A percentile compares a stretch with the other conserved stretches of the same genome.
phyloP scores from a whole-genome alignment of 2,888 invertebrate genomes.

The Phyllotreta striolata region DNA sequence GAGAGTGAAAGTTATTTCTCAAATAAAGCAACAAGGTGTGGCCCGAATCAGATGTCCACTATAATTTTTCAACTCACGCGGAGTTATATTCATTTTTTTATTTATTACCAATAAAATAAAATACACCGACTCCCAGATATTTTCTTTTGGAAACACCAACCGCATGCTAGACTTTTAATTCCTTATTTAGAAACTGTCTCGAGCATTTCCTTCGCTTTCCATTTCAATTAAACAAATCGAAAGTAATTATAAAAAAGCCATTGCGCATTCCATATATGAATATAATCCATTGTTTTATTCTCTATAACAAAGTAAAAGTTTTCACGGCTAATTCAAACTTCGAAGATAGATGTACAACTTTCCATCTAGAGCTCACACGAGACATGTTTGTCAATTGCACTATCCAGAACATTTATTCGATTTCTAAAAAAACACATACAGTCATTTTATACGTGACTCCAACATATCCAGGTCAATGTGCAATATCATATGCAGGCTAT shows the following conservation, averaged over 20 bases:
- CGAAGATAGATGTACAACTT: conserved; percentile 2
- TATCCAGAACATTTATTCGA: conserved; percentile 27
- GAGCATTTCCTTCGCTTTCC: neutral
- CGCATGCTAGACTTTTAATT: neutral
- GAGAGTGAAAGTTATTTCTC: conserved; percentile 35
- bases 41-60: conserved; percentile 20
- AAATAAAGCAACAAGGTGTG: conserved; percentile 33
- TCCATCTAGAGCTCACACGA: conserved; percentile 17
- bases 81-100: conserved; percentile 10
- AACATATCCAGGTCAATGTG: neutral
- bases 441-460: conserved; percentile 24
- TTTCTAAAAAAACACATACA: conserved; percentile 16
- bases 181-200: neutral
- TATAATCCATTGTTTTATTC: conserved; percentile 10
- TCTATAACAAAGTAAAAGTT: conserved; percentile 34
- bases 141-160: neutral
- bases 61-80: conserved; percentile 21
- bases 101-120: neutral
- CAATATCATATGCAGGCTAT: too few species aligned
- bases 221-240: neutral
- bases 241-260: conserved; percentile 2
- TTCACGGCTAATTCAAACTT: conserved; percentile 8
- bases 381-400: conserved; percentile 10
- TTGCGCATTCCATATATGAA: conserved; percentile 7
- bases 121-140: neutral